Conservation (phyloP, 1,140 invertebrate genomes). For the Oedothorax gibbosus region DNA sequence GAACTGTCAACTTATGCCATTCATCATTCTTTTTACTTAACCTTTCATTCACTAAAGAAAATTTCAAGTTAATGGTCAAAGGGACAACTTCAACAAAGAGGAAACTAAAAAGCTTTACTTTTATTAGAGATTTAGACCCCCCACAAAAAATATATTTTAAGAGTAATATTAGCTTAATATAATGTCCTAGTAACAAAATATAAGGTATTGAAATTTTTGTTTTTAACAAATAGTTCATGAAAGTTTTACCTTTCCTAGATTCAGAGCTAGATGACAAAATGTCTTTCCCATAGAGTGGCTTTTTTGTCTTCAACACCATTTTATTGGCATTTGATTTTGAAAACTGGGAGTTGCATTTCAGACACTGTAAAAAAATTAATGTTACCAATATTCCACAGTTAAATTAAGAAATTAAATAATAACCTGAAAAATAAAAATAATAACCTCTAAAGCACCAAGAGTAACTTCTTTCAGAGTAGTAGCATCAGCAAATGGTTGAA, state of each 20-base stretch:
- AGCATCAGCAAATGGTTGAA: conserved; percentile 56
- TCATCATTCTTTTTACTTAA: too few relatives aligned
- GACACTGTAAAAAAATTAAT: conserved; percentile 16
- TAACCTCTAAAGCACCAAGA: conserved; percentile 46
- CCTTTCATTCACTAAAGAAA: too few relatives aligned
- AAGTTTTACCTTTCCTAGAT: not conserved
- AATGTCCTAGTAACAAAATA: too few relatives aligned
- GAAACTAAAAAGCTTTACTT: too few relatives aligned
- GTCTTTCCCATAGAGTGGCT: not conserved
- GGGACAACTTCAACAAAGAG: too few relatives aligned
- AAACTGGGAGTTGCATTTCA: conserved; percentile 51
- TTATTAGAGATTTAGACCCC: too few relatives aligned
- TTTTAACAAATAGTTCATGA: too few relatives aligned
- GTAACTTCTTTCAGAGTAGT: conserved; percentile 44
- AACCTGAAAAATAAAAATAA: not conserved
- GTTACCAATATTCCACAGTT: not conserved
- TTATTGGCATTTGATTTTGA: conserved; percentile 39
- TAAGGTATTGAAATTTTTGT: too few relatives aligned
- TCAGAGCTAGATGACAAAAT: conserved; percentile 9
- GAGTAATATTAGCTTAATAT: too few relatives aligned
- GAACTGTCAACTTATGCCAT: too few relatives aligned
- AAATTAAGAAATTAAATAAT: not conserved
- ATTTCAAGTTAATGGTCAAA: too few relatives aligned
- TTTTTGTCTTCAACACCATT: conserved; percentile 29
- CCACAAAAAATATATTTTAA: too few relatives aligned